Evolutionary conservation across 2,113 vertebrate species (phyloP), one percentile per base, ranked within the genome.

Genomic region (Ciconia maguari): DNA sequence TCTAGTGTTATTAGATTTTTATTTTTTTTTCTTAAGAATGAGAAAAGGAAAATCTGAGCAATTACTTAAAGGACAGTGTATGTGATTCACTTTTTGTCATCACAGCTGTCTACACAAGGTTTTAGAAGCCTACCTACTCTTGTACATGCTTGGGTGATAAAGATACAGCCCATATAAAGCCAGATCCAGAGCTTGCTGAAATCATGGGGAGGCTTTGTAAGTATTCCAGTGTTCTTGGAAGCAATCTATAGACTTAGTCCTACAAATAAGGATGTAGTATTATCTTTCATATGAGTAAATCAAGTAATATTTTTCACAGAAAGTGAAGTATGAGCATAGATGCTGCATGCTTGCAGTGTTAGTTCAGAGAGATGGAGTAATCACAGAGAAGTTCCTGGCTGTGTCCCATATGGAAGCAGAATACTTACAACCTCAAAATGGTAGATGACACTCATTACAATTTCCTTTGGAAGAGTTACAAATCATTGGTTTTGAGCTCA

Each of bases 81-180:
- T 26, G 38, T 89, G 83, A 91, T 76, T 97, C 34, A 82, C 89
- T 79, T 94, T 87, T 90, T 96, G 65, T 89, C 89, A 93, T 94
- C 80, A 24, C 91, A 93, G 72, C 57, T 95, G 87, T 96, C 91
- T 89, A 83, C 66, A 75, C 62, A 62, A 95, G 58, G 41, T 91
- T 64, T 77, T 90, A 77, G 75, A 93, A 83, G 26, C 30, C 48
- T 91, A 86, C 78, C 82, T 95, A 77, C 46, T 92, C 82, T 70
- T 51, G 26, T 32, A 19, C 17, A 9, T 80, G 38, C n/a, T 76
- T 34, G 71, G 29, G 32, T 70, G 83, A 57, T 80, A 83, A 83
- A 87, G 89, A 72, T 80, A 15, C 18, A 94, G 24, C 52, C 25
- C 48, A 13, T 34, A 7, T 26, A 87, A 75, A 94, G 41, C 38